Base-by-base conservation (phyloP, 1,140 invertebrate genomes). In the Pissodes strobi region DNA sequence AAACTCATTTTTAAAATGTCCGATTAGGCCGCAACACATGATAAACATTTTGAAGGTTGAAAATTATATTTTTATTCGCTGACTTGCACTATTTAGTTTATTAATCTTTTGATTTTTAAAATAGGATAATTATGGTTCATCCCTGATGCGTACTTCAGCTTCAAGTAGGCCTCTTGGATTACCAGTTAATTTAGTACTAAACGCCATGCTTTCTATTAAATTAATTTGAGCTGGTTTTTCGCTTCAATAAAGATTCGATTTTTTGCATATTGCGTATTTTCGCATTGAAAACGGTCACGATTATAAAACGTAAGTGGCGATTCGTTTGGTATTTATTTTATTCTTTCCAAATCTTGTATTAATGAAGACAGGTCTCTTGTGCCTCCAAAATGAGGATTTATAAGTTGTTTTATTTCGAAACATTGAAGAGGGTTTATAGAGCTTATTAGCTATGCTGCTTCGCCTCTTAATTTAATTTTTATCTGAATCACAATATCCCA, bases 111-210 rank as follows among this genome's bases (percentile, higher is more conserved):
- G 43, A 37, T 23, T 23, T 41, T 59, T 45, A 10, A 59, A 59
- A 23, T 65, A 65, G 5, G 45, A 39, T 43, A 65, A 25, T 59
- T 65, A 55, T 2, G 51, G 13, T 65, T 65, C 63, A 9, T 34
- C 13, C 27, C 30, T 49, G 12, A 65, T 59, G 4, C 63, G 8
- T n/a, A 18, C 13, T 19, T 46, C 15, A 9, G 49, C 45, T 43
- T 58, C 46, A 19, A 59, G 10, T 9, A 59, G 17, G 17, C 39
- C 22, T 45, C 9, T 27, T 3, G 56, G 48, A 22, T 59, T 66
- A 1, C n/a, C n/a, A 22, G 63, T 65, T 17, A 65, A 37, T 13
- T 51, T 15, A n/a, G 55, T 65, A 15, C 52, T 66, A 4, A 59
- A 17, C n/a, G 55, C 13, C 61, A 64, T 64, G 3, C 38, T 23